Evolutionary conservation across 1,140 invertebrate species (phyloP), one percentile per base, ranked within the genome.

Genomic region (Drosophila nebulosa): DNA sequence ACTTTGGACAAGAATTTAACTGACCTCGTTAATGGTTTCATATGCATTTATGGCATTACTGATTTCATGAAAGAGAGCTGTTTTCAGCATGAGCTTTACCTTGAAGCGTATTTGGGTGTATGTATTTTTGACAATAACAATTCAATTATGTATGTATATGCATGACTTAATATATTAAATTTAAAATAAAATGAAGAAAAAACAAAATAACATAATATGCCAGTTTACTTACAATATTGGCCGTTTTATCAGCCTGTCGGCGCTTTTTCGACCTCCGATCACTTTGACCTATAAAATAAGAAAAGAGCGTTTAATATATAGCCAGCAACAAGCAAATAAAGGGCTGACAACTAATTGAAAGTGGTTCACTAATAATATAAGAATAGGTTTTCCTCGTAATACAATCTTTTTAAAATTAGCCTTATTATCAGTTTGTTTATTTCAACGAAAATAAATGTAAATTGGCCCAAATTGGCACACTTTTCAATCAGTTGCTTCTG

Each of bases 181-280:
- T 50, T 53, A 35, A 12, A 32, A 32, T 10, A 1, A 32, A 55
- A 55, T 24, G 46, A 51, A 39, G 56, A 78, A 72, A 57, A 56
- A 55, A 74, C 79, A 68, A 66, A 65, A 69, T 51, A 61, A 70
- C 32, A 76, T 67, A 69, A 64, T 68, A 53, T 64, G 74, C 77
- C 64, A 57, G 77, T 81, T 60, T 90, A 91, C 91, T 91, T 81
- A 91, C 91, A 79, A 91, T 91, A 74, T 91, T 91, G 26, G 79
- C 72, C 57, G 84, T 68, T 66, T 91, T 91, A 55, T 91, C 91
- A 5, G 85, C 66, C 64, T 90, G 90, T 46, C 91, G 78, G 51
- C 91, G 78, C 60, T 91, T 91, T 70, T 91, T 90, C n/a, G 90
- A 90, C 9, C 91, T 79, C 56, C 90, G 79, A 62, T 91, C 90